These are phyloP conservation scores for Metaphire vulgaris DNA, from an alignment of 1,140 invertebrate species.

Conservation along the genomic window DNA sequence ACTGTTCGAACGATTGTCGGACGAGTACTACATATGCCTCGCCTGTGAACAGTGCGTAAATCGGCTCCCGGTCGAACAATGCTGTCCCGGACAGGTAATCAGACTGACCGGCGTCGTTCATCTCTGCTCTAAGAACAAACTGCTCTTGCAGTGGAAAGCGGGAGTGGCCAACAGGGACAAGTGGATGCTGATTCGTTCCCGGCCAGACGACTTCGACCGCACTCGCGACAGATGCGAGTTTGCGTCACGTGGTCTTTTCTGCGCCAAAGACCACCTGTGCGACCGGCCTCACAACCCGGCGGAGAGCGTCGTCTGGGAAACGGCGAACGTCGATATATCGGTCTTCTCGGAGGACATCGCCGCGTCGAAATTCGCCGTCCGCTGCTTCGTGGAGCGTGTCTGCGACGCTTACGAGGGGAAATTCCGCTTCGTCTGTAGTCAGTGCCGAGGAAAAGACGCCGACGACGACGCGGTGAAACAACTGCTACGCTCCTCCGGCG, in stretches of 20 bases:
- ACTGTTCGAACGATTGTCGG: background rate
- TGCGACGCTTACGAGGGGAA: background rate
- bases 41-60: background rate
- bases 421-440: background rate
- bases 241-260: background rate
- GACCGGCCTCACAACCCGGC: background rate
- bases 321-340: background rate
- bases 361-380: background rate
- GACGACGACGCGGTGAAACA: background rate
- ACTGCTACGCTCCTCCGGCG: too few species aligned
- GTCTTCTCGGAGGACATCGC: background rate
- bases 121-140: background rate
- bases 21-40: background rate
- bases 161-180: background rate
- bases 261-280: background rate
- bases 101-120: background rate
- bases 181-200: background rate
- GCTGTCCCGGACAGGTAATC: background rate
- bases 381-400: background rate
- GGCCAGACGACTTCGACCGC: background rate
- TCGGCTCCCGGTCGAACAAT: background rate
- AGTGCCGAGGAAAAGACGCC: background rate
- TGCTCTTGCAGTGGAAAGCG: background rate
- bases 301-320: background rate
- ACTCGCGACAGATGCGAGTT: background rate